These are phyloP conservation scores for Nomada fabriciana DNA, from an alignment of 2,888 invertebrate genomes.

Conservation along the genomic window DNA sequence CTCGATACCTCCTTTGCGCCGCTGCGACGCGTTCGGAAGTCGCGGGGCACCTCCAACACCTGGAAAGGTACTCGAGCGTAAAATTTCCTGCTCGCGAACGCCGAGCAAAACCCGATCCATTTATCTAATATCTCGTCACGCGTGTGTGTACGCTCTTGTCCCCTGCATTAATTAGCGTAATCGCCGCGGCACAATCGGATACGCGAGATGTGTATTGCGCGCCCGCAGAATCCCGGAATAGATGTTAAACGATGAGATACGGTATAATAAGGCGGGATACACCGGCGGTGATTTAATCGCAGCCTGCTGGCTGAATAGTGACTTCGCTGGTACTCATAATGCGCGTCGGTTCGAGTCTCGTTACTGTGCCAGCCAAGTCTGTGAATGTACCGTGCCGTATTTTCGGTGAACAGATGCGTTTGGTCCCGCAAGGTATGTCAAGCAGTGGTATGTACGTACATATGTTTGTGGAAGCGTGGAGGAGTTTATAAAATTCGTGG, in stretches of 20 bases:
- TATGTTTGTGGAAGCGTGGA: too few relatives aligned
- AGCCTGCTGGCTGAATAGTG: slow-evolving; percentile 9
- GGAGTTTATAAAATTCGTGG: too few relatives aligned
- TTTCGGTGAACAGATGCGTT: too few relatives aligned
- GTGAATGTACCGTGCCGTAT: too few relatives aligned
- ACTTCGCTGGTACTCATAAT: neutral
- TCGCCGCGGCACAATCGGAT: slow-evolving; percentile 51
- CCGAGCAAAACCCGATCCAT: slow-evolving; percentile 49
- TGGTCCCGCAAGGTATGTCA: too few relatives aligned
- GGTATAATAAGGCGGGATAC: slow-evolving; percentile 31
- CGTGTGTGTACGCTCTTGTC: slow-evolving; percentile 56
- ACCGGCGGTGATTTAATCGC: slow-evolving; percentile 27
- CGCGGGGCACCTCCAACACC: neutral
- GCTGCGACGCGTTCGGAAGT: slow-evolving; percentile 8
- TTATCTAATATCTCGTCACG: slow-evolving; percentile 72
- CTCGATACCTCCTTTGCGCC: slow-evolving; percentile 5
- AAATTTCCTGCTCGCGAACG: slow-evolving; percentile 59
- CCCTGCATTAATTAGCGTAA: slow-evolving; percentile 62
- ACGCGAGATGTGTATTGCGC: slow-evolving; percentile 9
- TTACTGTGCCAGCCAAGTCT: too few relatives aligned
- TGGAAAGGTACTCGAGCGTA: slow-evolving; percentile 60
- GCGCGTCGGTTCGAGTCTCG: neutral
- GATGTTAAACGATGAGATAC: slow-evolving; percentile 20
- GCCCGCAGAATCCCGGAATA: slow-evolving; percentile 44
- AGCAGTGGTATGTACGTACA: too few relatives aligned